These are phyloP conservation scores for Apostichopus japonicus DNA, from an alignment of 35 echinoderm and acorn worm species.

Conservation along the genomic window DNA sequence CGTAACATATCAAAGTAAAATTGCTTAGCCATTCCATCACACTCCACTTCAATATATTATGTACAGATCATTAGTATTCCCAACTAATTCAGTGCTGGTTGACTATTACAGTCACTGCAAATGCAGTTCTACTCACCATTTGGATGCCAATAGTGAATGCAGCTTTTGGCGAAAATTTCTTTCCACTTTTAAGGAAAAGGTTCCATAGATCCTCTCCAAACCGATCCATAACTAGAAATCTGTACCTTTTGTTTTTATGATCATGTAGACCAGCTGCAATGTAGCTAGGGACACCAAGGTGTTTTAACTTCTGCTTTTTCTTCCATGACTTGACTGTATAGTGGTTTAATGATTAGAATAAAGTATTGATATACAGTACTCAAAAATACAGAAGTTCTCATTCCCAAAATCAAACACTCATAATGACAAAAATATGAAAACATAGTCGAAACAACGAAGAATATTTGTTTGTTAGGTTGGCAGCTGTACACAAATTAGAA, in stretches of 20 bases:
- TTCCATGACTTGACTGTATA: constrained; percentile 78
- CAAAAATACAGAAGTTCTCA: too few species aligned
- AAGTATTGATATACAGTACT: too few species aligned
- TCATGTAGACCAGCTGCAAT: constrained; percentile 77
- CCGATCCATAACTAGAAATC: constrained; percentile 90
- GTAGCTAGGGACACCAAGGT: constrained; percentile 89
- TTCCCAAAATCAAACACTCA: too few species aligned
- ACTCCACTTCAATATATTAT: too few species aligned
- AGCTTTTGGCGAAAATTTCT: constrained; percentile 71
- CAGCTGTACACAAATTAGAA: too few species aligned
- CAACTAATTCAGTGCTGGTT: too few species aligned
- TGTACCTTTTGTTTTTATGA: constrained; percentile 58
- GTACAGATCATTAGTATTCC: background rate
- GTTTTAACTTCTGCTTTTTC: constrained; percentile 71
- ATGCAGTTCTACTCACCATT: constrained; percentile 72
- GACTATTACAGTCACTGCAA: too few species aligned
- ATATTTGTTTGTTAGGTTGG: too few species aligned
- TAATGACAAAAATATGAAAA: too few species aligned
- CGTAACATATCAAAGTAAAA: too few species aligned
- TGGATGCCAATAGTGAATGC: constrained; percentile 78
- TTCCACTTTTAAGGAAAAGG: constrained; percentile 53
- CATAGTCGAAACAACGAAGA: too few species aligned
- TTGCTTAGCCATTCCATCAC: too few species aligned
- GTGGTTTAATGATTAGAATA: background rate
- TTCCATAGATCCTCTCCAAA: constrained; percentile 94